Percentiles rank a stretch among this genome's conserved stretches.
Evolutionary conservation across 2,888 invertebrate species (phyloP).

Genomic region (Mycogona germanica): DNA sequence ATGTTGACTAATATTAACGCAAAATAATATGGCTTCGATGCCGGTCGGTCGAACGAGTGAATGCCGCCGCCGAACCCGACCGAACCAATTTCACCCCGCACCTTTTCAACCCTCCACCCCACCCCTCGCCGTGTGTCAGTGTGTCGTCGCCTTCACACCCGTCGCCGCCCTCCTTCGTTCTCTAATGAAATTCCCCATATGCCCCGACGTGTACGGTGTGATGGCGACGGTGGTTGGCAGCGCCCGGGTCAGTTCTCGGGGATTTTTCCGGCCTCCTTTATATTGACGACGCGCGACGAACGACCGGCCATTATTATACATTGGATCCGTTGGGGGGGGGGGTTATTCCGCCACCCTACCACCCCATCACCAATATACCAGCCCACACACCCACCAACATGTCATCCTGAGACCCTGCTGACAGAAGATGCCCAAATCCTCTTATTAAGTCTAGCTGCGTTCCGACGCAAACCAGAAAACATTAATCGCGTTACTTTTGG

Average conservation of each 20-base stretch:
- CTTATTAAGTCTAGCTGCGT: too few relatives aligned
- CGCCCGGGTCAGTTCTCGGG: neutral
- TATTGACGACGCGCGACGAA: too few relatives aligned
- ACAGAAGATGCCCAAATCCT: too few relatives aligned
- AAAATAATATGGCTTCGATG: slow-evolving; percentile 8
- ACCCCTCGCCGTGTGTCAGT: neutral
- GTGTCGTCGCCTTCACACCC: slow-evolving; percentile 1
- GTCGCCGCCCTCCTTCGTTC: slow-evolving; percentile 1
- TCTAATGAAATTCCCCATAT: neutral
- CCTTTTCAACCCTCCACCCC: neutral
- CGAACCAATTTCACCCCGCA: neutral
- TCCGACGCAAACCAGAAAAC: too few relatives aligned
- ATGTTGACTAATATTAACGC: slow-evolving; percentile 8
- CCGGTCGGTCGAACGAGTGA: too few relatives aligned
- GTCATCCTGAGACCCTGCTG: too few relatives aligned
- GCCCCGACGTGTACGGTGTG: neutral
- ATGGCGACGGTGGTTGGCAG: neutral
- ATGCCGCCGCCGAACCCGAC: slow-evolving; percentile 1
- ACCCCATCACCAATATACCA: too few relatives aligned
- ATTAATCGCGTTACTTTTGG: too few relatives aligned
- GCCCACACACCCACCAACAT: too few relatives aligned
- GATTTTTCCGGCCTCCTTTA: neutral
- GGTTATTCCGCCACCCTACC: too few relatives aligned
- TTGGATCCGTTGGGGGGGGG: too few relatives aligned
- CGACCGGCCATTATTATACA: too few relatives aligned